These are phyloP conservation scores for Eupithecia dodoneata DNA, from an alignment of 2,888 invertebrate species.

Conservation along the genomic window DNA sequence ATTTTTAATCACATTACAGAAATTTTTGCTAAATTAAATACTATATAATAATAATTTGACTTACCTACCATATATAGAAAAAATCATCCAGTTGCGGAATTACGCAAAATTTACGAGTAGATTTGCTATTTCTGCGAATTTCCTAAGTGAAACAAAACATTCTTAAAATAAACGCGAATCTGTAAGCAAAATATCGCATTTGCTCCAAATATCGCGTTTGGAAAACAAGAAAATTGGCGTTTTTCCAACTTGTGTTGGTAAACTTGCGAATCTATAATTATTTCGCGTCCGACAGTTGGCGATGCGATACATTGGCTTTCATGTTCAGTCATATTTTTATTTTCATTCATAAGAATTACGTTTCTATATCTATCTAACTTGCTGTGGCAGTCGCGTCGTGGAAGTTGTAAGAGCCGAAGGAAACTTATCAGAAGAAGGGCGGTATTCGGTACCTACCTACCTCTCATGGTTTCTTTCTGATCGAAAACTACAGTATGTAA, in stretches of 20 bases:
- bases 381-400: too few species aligned
- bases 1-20: too few species aligned
- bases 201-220: conserved; percentile 24
- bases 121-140: conserved; percentile 3
- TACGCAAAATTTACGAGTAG: not conserved
- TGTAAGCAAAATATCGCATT: conserved; percentile 28
- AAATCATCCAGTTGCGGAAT: not conserved
- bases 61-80: too few species aligned
- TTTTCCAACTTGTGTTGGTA: conserved; percentile 71
- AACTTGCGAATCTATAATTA: conserved; percentile 73
- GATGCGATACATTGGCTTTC: conserved; percentile 11
- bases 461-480: too few species aligned
- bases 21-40: too few species aligned
- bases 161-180: conserved; percentile 21
- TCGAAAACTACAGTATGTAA: too few species aligned
- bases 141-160: conserved; percentile 7
- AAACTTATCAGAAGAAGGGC: not conserved
- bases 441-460: too few species aligned
- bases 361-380: not conserved
- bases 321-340: conserved; percentile 9
- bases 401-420: too few species aligned
- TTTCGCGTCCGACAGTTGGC: conserved; percentile 39
- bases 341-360: conserved; percentile 10
- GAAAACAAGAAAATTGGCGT: conserved; percentile 58
- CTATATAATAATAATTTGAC: too few species aligned